Conservation (phyloP, 2,888 invertebrate genomes). For the Nowickia ferox region DNA sequence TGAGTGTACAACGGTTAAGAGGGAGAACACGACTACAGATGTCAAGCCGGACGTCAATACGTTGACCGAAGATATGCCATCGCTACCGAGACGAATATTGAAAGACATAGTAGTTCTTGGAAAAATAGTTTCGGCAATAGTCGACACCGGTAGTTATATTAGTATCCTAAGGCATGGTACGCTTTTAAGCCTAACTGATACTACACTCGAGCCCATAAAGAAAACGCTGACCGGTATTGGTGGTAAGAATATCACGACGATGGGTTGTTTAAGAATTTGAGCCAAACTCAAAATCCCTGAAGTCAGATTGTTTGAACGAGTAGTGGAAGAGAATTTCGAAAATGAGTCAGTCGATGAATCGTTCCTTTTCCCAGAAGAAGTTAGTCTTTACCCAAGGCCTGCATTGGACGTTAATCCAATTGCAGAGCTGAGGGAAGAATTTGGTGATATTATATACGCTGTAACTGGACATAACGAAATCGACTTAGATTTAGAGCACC, state of each 20-base stretch:
- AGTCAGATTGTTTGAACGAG: not conserved
- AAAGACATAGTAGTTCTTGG: slow-evolving; percentile 13
- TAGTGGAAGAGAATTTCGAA: not conserved
- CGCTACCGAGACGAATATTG: slow-evolving; percentile 9
- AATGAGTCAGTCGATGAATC: not conserved
- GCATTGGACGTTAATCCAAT: not conserved
- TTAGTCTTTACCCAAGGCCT: too few relatives aligned
- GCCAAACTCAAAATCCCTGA: slow-evolving; percentile 12
- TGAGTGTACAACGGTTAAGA: not conserved
- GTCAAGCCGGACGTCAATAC: not conserved
- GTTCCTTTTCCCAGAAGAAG: too few relatives aligned
- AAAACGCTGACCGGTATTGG: slow-evolving; percentile 7
- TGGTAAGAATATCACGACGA: slow-evolving; percentile 35
- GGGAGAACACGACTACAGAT: not conserved
- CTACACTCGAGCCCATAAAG: slow-evolving; percentile 14
- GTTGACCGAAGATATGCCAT: not conserved
- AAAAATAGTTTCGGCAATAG: not conserved
- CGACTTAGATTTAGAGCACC: slow-evolving; percentile 1
- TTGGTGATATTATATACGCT: not conserved
- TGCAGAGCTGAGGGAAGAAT: not conserved
- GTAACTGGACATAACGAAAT: not conserved
- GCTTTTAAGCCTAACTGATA: slow-evolving; percentile 39
- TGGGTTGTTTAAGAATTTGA: not conserved
- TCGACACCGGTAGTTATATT: slow-evolving; percentile 55
- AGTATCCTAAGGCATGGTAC: slow-evolving; percentile 58